Evolutionary conservation across 2,888 invertebrate genomes (phyloP).

Genomic region (Callyntrura sp.): DNA sequence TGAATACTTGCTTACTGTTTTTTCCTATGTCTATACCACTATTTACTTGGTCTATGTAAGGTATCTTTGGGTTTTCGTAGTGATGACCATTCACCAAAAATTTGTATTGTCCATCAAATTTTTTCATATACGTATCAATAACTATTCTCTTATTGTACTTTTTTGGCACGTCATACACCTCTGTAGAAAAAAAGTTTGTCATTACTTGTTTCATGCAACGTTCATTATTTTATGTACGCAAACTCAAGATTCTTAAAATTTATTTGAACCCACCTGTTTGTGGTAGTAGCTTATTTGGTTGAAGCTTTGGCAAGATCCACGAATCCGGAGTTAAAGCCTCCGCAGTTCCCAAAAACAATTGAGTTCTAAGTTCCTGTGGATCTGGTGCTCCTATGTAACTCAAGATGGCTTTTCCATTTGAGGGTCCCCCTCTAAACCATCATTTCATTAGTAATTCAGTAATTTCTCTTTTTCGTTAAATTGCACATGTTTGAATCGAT

Average conservation of each 20-base stretch:
- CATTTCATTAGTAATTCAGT: too few species aligned
- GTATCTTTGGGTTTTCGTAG: conserved; percentile 43
- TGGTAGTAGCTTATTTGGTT: conserved; percentile 63
- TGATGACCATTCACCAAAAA: conserved; percentile 78
- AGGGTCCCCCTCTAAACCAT: conserved; percentile 71
- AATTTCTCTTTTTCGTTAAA: neutral
- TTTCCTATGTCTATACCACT: conserved; percentile 68
- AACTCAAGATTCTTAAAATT: too few species aligned
- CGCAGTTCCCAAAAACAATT: conserved; percentile 50
- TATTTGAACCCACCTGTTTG: conserved; percentile 56
- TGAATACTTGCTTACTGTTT: conserved; percentile 68
- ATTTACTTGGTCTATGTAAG: conserved; percentile 72
- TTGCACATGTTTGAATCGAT: too few species aligned
- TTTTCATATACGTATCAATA: conserved; percentile 61
- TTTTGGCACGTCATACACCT: conserved; percentile 76
- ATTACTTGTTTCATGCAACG: neutral
- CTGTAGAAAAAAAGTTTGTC: neutral
- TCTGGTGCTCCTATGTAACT: conserved; percentile 76
- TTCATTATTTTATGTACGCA: too few species aligned
- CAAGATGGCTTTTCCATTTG: conserved; percentile 79
- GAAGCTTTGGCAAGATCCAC: conserved; percentile 77
- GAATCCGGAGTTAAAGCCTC: conserved; percentile 25
- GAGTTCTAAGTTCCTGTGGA: conserved; percentile 62
- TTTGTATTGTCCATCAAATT: conserved; percentile 59
- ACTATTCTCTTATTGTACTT: conserved; percentile 66